Evolutionary conservation across 2,797 vertebrate genomes (phyloP).

Genomic region (Clarias fuscus): DNA sequence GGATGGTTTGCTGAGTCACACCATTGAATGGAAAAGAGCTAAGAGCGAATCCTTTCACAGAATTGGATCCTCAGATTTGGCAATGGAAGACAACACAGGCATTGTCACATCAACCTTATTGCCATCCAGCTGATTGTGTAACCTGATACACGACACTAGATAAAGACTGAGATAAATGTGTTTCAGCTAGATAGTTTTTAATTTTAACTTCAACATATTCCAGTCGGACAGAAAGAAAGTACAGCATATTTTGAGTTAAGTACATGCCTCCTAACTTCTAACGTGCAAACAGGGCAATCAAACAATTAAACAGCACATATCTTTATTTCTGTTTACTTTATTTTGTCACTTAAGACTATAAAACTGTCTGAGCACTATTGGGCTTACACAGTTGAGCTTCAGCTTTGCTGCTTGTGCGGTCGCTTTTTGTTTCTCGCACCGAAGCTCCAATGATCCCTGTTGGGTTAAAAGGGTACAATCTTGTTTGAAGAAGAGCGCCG

Average conservation of each 20-base stretch:
- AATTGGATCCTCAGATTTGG: not conserved
- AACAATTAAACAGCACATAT: not conserved
- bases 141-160: not conserved
- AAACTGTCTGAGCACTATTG: not conserved
- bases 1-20: not conserved
- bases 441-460: slow-evolving; percentile 15
- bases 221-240: not conserved
- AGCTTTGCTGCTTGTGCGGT: not conserved
- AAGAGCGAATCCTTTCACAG: not conserved
- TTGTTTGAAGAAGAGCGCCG: slow-evolving; percentile 33
- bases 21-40: not conserved
- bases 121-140: not conserved
- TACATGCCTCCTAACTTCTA: not conserved
- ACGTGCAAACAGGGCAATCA: not conserved
- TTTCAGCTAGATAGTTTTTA: not conserved
- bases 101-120: too few species aligned
- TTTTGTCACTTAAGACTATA: slow-evolving; percentile 7
- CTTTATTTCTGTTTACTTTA: not conserved
- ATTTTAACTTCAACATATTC: not conserved
- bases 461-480: slow-evolving; percentile 18
- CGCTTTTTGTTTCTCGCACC: not conserved
- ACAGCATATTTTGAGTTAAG: not conserved
- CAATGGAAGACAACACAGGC: not conserved
- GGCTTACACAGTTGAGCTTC: not conserved
- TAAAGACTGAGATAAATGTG: not conserved